Evolutionary conservation across 1,140 invertebrate genomes (phyloP), one percentile per base, ranked within the genome.

Genomic region (Ridgeia piscesae): DNA sequence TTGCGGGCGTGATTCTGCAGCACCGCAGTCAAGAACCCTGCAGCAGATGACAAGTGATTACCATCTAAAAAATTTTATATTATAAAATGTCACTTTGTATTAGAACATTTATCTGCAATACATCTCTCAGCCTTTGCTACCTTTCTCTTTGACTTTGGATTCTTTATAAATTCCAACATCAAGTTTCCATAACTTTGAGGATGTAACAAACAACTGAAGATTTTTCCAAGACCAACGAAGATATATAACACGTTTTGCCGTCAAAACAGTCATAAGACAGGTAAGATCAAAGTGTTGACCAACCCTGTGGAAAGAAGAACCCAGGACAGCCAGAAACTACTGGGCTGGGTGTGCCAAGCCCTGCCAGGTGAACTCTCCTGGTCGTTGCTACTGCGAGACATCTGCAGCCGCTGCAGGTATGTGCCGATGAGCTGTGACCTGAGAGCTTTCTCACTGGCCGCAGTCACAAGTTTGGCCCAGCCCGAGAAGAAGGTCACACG

Each of bases 231-330:
- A 89, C n/a, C n/a, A 33, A 89, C 89, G 14, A 89, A 91, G 21
- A 21, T 4, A 35, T 89, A 89, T 89, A 89, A 6, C 42, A 42
- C 42, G 11, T 42, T 42, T 42, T 42, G 42, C 42, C 11, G 4
- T 4, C 4, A 42, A 42, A 42, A 4, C 42, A 4, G 4, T 42
- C 42, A 42, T 42, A 42, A 42, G 42, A 42, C 42, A 42, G 11
- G 42, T 42, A 42, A 42, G 42, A 42, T 42, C 42, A 11, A 42
- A 42, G 42, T n/a, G 31, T 21, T 21, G 11, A 90, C 34, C n/a
- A 33, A 96, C 96, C 98, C 97, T 98, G 98, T 0, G 98, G 98
- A 94, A 98, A 98, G 95, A 98, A 99, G 94, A 98, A 97, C 17
- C 98, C 98, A 89, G n/a, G 98, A 98, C 58, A 99, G 95, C 98